A percentile compares a stretch with the other conserved stretches of the same genome.
Evolutionary conservation across 2,888 invertebrate species (phyloP).

Genomic region (Carcina quercana): DNA sequence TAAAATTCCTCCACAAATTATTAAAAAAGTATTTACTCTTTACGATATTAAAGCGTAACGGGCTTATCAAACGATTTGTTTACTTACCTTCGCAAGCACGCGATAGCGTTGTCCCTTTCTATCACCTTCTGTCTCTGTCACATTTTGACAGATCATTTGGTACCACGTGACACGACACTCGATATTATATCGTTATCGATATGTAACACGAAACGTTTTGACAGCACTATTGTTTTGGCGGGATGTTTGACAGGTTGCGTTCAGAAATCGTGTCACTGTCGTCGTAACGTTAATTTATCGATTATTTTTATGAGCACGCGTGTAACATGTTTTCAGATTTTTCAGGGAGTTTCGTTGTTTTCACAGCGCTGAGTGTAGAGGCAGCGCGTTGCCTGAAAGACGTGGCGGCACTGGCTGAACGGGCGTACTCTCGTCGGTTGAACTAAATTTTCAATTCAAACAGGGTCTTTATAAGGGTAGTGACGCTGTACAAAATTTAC

Average conservation of each 20-base stretch:
- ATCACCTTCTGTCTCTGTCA: slow-evolving; percentile 40
- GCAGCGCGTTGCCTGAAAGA: slow-evolving; percentile 69
- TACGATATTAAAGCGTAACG: slow-evolving; percentile 9
- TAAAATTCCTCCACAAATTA: slow-evolving; percentile 28
- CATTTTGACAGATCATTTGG: slow-evolving; percentile 56
- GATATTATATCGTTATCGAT: slow-evolving; percentile 1
- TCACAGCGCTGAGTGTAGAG: too few relatives aligned
- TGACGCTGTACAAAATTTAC: slow-evolving; percentile 72
- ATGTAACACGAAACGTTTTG: not conserved
- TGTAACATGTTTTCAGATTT: slow-evolving; percentile 18
- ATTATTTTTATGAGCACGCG: slow-evolving; percentile 11
- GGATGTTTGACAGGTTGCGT: slow-evolving; percentile 8
- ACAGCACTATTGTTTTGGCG: slow-evolving; percentile 2
- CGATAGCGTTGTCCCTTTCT: slow-evolving; percentile 30
- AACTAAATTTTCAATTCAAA: slow-evolving; percentile 74
- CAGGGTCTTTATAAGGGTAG: slow-evolving; percentile 74
- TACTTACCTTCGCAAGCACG: slow-evolving; percentile 36
- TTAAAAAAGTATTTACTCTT: too few relatives aligned
- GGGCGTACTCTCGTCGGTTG: slow-evolving; percentile 59
- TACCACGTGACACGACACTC: slow-evolving; percentile 35
- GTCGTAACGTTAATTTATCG: too few relatives aligned
- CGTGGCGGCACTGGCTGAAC: slow-evolving; percentile 65
- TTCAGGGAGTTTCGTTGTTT: slow-evolving; percentile 23
- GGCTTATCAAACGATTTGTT: slow-evolving; percentile 25
- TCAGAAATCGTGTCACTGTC: slow-evolving; percentile 10